Conservation (phyloP, 2,888 invertebrate species). For the Hetaerina titia region DNA sequence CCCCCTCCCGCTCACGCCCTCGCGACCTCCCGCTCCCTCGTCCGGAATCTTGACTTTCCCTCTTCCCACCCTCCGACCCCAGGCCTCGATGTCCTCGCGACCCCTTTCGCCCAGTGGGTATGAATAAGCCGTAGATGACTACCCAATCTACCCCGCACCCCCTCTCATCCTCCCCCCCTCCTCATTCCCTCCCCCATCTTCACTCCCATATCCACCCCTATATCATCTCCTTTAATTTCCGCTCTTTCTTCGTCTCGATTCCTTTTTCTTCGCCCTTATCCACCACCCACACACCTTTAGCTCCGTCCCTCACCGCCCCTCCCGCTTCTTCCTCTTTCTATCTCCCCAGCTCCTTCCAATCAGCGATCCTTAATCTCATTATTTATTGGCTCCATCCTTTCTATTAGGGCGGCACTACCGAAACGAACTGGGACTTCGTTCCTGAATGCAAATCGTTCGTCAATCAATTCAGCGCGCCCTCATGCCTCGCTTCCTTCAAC, state of each 20-base stretch:
- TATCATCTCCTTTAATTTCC: slow-evolving; percentile 25
- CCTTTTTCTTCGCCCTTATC: not conserved
- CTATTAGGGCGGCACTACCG: slow-evolving; percentile 38
- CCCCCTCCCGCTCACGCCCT: not conserved
- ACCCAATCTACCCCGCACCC: not conserved
- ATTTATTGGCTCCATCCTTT: slow-evolving; percentile 49
- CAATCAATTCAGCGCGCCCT: slow-evolving; percentile 8
- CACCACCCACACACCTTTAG: not conserved
- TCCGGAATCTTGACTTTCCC: not conserved
- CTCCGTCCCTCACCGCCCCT: not conserved
- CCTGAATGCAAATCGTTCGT: slow-evolving; percentile 51
- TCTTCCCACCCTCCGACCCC: no score
- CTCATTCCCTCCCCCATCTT: not conserved
- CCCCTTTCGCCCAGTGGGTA: not conserved
- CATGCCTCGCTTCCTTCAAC: not conserved
- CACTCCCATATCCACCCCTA: not conserved
- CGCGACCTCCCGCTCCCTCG: not conserved
- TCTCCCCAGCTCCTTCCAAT: slow-evolving; percentile 38
- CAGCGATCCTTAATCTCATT: slow-evolving; percentile 47
- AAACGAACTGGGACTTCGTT: slow-evolving; percentile 52
- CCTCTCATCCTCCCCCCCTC: not conserved
- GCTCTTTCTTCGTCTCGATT: slow-evolving; percentile 10
- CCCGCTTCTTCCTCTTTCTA: not conserved
- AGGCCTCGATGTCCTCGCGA: no score
- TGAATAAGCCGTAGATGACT: slow-evolving; percentile 1